Evolutionary conservation across 2,888 invertebrate genomes (phyloP).

Genomic region (Latrodectus hesperus): DNA sequence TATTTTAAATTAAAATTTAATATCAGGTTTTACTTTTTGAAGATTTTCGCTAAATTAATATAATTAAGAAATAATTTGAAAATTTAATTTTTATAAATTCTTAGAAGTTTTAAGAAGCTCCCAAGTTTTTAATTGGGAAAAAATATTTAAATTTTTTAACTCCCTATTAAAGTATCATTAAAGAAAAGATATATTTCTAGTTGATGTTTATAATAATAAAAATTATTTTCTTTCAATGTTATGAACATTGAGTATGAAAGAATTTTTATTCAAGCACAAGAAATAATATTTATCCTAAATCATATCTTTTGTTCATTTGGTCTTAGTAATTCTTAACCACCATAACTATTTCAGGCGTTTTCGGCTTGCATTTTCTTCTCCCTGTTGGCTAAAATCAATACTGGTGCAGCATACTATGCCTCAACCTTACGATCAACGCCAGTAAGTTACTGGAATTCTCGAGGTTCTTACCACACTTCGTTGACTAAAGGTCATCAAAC

Average conservation of each 20-base stretch:
- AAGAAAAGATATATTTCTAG: not conserved
- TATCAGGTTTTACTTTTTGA: no score
- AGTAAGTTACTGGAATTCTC: constrained; percentile 30
- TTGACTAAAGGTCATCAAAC: constrained; percentile 27
- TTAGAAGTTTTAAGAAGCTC: no score
- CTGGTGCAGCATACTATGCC: constrained; percentile 33
- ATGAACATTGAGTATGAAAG: not conserved
- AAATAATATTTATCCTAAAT: not conserved
- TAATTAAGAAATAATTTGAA: no score
- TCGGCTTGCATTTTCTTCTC: not conserved
- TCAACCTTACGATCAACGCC: constrained; percentile 2
- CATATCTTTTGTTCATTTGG: not conserved
- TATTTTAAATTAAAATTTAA: no score
- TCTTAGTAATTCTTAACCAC: not conserved
- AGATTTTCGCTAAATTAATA: no score
- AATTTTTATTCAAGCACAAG: not conserved
- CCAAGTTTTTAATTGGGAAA: no score
- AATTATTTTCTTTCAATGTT: not conserved
- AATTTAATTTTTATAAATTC: no score
- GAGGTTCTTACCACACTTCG: constrained; percentile 32
- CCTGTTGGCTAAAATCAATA: constrained; percentile 13
- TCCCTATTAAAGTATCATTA: not conserved
- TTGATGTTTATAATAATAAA: not conserved
- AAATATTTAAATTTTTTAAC: no score
- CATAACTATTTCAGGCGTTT: constrained; percentile 11